Percentiles rank a stretch among this genome's conserved stretches.
Conservation (phyloP, 2,113 vertebrate species). For the Onychostruthus taczanowskii region DNA sequence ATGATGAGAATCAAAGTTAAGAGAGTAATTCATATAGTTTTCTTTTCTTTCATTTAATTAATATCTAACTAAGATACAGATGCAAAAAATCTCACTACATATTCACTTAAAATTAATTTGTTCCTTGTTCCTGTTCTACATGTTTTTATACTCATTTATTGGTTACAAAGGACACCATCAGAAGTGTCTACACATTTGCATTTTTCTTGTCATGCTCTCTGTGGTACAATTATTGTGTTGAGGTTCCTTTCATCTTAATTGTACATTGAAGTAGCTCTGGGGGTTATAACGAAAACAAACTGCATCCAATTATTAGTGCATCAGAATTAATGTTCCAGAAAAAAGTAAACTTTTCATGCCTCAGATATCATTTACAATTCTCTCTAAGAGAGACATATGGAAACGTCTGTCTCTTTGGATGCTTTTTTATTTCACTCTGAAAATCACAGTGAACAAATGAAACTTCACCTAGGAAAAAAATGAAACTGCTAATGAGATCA, state of each 20-base stretch:
- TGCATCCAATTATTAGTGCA: background rate
- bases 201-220: background rate
- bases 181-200: background rate
- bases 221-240: background rate
- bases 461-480: background rate
- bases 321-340: background rate
- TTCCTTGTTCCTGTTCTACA: background rate
- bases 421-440: background rate
- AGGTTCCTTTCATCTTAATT: background rate
- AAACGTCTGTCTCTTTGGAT: background rate
- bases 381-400: background rate
- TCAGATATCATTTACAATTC: background rate
- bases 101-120: background rate
- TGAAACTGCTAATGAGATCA: background rate
- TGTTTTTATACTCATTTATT: background rate
- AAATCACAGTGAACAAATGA: background rate
- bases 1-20: background rate
- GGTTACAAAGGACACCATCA: background rate
- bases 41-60: background rate
- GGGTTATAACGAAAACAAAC: background rate
- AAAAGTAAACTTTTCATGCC: slow-evolving; percentile 24
- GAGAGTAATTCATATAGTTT: background rate
- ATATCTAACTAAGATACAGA: background rate
- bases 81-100: background rate
- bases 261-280: background rate